These are phyloP conservation scores for Tauraco hartlaubi DNA, from an alignment of 2,797 vertebrate species.

Conservation along the genomic window DNA sequence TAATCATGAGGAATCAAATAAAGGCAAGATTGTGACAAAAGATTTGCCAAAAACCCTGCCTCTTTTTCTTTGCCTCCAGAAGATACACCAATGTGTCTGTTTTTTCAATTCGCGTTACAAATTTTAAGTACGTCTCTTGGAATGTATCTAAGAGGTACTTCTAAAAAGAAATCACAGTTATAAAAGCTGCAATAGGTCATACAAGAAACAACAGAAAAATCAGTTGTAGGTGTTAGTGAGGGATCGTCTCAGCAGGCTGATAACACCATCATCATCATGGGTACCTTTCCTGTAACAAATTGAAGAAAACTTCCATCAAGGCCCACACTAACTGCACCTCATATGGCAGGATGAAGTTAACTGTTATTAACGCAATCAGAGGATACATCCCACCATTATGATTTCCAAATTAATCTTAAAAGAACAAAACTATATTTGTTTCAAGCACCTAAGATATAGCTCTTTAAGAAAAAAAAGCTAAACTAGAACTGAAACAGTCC, in stretches of 20 bases:
- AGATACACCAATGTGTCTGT: neutral
- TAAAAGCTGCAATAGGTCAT: neutral
- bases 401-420: neutral
- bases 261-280: neutral
- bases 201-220: neutral
- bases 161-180: neutral
- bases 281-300: neutral
- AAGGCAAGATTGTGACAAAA: neutral
- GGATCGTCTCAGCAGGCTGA: neutral
- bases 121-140: neutral
- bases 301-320: neutral
- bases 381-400: neutral
- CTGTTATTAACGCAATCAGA: neutral
- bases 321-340: neutral
- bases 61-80: rapidly evolving
- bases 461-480: neutral
- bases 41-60: neutral
- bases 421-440: neutral
- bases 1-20: neutral
- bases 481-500: neutral
- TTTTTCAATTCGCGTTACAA: neutral
- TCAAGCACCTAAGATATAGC: neutral
- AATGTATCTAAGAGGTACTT: neutral
- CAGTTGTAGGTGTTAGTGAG: rapidly evolving
- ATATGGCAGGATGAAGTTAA: neutral